Conservation (phyloP, 1,140 invertebrate genomes). For the Monomorium pharaonis region DNA sequence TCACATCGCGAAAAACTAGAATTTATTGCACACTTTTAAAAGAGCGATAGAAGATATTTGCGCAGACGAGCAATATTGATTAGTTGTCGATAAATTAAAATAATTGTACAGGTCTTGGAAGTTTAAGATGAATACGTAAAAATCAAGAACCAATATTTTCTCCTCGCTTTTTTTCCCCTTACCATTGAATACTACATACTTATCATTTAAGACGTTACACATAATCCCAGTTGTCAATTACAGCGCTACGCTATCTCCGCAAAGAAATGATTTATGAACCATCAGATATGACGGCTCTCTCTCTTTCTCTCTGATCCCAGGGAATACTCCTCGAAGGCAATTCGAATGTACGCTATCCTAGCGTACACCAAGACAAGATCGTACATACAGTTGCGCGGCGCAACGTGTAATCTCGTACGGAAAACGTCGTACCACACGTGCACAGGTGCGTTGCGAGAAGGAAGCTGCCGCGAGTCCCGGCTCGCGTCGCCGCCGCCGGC, state of each 20-base stretch:
- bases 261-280: not conserved
- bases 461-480: not conserved
- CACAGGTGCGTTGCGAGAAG: slow-evolving; percentile 51
- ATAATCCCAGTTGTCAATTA: not conserved
- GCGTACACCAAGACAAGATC: not conserved
- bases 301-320: too few relatives aligned
- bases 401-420: slow-evolving; percentile 58
- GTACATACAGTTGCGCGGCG: not conserved
- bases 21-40: not conserved
- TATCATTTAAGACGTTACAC: not conserved
- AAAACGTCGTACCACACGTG: slow-evolving; percentile 22
- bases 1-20: not conserved
- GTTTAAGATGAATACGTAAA: not conserved
- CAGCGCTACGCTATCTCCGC: not conserved
- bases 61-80: not conserved
- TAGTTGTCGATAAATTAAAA: not conserved
- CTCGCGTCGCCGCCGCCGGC: not conserved
- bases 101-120: not conserved
- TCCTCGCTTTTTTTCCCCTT: not conserved
- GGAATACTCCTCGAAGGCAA: not conserved
- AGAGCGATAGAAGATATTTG: not conserved
- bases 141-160: not conserved
- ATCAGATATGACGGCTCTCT: not conserved
- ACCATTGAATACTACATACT: not conserved
- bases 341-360: not conserved